Percentiles rank a stretch among this genome's conserved stretches.
These are phyloP conservation scores for Ceratosolen solmsi DNA, from an alignment of 1,140 invertebrate species.

Conservation along the genomic window DNA sequence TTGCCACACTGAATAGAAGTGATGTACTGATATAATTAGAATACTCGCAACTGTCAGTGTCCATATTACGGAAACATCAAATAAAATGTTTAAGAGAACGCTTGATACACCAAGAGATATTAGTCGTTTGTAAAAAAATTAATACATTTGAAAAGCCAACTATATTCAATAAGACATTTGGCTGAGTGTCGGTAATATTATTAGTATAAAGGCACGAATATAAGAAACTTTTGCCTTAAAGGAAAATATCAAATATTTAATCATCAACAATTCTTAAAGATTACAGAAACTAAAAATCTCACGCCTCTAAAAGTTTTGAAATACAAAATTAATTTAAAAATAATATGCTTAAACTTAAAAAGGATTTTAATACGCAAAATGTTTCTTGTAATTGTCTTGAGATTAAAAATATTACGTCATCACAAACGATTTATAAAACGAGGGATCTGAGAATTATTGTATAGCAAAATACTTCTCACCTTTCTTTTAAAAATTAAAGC, in stretches of 20 bases:
- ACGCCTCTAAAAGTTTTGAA: not conserved
- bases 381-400: no score
- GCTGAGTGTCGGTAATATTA: not conserved
- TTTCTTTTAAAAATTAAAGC: no score
- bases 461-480: no score
- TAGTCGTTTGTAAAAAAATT: not conserved
- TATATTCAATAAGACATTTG: not conserved
- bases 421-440: no score
- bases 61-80: not conserved
- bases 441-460: no score
- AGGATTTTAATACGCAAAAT: constrained; percentile 24
- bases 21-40: constrained; percentile 2
- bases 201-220: constrained; percentile 5
- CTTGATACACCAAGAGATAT: not conserved
- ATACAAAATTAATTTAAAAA: constrained; percentile 6
- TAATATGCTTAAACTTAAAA: not conserved
- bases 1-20: not conserved
- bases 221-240: constrained; percentile 40
- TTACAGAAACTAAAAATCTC: no score
- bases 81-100: not conserved
- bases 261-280: not conserved
- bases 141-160: constrained; percentile 4
- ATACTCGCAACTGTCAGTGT: not conserved
- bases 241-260: constrained; percentile 25
- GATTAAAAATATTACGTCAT: no score